These are phyloP conservation scores for Coreoperca whiteheadi DNA, from an alignment of 2,113 vertebrate species.

Conservation along the genomic window DNA sequence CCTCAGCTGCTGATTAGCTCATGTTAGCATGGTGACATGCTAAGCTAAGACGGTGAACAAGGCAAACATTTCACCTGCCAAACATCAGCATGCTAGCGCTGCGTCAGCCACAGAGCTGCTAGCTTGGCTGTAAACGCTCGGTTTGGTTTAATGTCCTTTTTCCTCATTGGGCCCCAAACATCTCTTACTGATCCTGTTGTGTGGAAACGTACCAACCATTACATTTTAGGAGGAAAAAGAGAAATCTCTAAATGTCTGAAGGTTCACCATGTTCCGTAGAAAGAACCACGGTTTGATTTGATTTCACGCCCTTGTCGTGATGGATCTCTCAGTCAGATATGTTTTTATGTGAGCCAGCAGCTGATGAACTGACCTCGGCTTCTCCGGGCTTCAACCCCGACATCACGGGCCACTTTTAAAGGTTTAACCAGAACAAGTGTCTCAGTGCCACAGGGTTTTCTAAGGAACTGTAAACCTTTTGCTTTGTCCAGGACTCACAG, in stretches of 20 bases:
- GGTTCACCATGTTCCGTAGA: not conserved
- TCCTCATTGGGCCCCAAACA: too few species aligned
- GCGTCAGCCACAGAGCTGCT: too few species aligned
- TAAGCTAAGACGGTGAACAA: too few species aligned
- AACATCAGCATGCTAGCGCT: too few species aligned
- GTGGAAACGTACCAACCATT: too few species aligned
- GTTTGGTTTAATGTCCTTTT: too few species aligned
- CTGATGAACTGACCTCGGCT: conserved; percentile 9
- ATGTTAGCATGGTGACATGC: not conserved
- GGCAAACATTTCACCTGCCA: too few species aligned
- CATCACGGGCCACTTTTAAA: conserved; percentile 37
- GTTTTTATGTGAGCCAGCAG: not conserved
- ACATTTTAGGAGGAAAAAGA: too few species aligned
- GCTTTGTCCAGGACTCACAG: conserved; percentile 1
- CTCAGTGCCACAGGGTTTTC: conserved; percentile 29
- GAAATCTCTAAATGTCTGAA: not conserved
- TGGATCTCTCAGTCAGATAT: not conserved
- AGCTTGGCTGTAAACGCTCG: too few species aligned
- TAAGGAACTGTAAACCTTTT: conserved; percentile 42
- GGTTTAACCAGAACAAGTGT: conserved; percentile 55
- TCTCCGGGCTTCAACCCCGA: not conserved
- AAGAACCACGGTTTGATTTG: not conserved
- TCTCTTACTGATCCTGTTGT: too few species aligned
- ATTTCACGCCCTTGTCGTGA: not conserved
- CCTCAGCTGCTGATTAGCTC: too few species aligned